Evolutionary conservation across 2,888 invertebrate species (phyloP).

Genomic region (Orthonychiurus folsomi): DNA sequence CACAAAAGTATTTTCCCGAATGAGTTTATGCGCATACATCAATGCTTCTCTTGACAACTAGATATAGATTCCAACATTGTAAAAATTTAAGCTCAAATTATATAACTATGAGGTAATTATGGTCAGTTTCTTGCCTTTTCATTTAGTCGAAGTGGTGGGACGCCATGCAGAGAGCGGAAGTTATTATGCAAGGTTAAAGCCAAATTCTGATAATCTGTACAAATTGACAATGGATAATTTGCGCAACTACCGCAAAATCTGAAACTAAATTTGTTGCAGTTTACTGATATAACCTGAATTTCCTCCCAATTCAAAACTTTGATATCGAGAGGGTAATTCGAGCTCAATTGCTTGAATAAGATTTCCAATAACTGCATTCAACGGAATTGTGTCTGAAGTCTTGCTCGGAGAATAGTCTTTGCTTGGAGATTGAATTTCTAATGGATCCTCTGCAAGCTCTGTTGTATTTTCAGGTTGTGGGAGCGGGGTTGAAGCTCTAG

Average conservation of each 20-base stretch:
- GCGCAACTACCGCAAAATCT: too few species aligned
- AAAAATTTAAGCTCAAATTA: not conserved
- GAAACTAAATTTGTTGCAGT: too few species aligned
- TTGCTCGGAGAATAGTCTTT: not conserved
- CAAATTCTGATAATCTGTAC: conserved; percentile 3
- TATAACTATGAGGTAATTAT: not conserved
- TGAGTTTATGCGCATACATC: conserved; percentile 28
- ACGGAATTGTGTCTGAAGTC: not conserved
- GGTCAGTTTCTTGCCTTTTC: conserved; percentile 11
- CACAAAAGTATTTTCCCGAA: conserved; percentile 22
- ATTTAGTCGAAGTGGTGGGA: conserved; percentile 24
- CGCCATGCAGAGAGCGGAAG: conserved; percentile 28
- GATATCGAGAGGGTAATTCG: not conserved
- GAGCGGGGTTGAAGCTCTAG: not conserved
- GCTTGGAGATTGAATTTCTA: not conserved
- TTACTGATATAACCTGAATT: too few species aligned
- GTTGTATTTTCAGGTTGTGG: too few species aligned
- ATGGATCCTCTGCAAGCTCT: not conserved
- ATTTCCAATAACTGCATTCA: not conserved
- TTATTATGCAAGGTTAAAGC: conserved; percentile 19
- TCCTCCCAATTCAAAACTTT: not conserved
- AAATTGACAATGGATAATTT: not conserved
- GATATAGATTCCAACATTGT: conserved; percentile 15
- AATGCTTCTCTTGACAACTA: conserved; percentile 29
- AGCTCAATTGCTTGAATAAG: not conserved